Evolutionary conservation across 2,113 vertebrate genomes (phyloP).

Genomic region (Typhlomys cinereus): DNA sequence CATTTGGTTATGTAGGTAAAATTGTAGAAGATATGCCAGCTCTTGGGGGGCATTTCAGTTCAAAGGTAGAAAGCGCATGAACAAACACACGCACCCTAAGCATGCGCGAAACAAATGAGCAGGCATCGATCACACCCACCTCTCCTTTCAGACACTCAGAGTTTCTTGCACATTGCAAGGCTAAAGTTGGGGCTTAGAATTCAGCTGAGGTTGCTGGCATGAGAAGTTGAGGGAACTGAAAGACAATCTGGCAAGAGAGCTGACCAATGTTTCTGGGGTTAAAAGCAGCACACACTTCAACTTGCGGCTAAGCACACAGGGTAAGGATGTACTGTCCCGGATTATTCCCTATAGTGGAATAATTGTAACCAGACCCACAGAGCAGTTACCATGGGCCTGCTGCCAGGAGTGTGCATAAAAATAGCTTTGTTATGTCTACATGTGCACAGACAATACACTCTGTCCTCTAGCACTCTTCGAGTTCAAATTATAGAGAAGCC

Average conservation of each 20-base stretch:
- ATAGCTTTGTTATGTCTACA: slow-evolving; percentile 82
- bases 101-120: background rate
- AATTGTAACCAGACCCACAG: slow-evolving; percentile 76
- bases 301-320: slow-evolving; percentile 20
- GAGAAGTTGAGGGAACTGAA: slow-evolving; percentile 2
- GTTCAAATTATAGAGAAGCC: slow-evolving; percentile 73
- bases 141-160: background rate
- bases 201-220: slow-evolving; percentile 33
- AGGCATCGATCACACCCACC: background rate
- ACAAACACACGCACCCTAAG: background rate
- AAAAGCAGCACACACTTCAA: slow-evolving; percentile 37
- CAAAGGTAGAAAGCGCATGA: background rate
- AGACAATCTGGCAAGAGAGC: background rate
- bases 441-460: slow-evolving; percentile 77
- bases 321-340: slow-evolving; percentile 64
- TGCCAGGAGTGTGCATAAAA: slow-evolving; percentile 77
- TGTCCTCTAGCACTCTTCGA: slow-evolving; percentile 71
- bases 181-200: background rate
- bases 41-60: slow-evolving; percentile 6
- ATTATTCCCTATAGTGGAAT: slow-evolving; percentile 72
- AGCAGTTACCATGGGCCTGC: slow-evolving; percentile 69
- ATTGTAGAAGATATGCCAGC: background rate
- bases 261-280: slow-evolving; percentile 29
- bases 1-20: slow-evolving; percentile 44
- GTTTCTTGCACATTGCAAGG: background rate